Evolutionary conservation across 2,113 vertebrate species (phyloP).

Genomic region (Indicator indicator): DNA sequence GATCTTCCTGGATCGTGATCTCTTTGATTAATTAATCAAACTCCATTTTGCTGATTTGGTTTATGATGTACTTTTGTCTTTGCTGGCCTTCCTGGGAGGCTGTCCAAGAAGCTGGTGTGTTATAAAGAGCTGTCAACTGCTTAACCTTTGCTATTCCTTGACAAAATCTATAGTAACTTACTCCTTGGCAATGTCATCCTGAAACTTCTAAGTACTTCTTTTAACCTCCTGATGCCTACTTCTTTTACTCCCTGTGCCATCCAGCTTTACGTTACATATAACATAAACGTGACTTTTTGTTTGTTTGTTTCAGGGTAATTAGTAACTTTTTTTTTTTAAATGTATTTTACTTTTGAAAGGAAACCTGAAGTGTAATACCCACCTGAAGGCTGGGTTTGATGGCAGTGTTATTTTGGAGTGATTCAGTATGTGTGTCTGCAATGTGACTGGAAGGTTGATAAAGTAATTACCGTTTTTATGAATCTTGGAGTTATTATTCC

Average conservation of each 20-base stretch:
- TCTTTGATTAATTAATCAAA: background rate
- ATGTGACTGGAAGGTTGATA: conserved; percentile 69
- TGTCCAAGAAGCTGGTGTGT: background rate
- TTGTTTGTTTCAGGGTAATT: background rate
- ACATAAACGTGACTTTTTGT: background rate
- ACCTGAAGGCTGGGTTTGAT: conserved; percentile 19
- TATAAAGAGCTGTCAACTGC: background rate
- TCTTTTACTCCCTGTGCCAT: background rate
- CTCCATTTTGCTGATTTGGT: background rate
- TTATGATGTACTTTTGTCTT: background rate
- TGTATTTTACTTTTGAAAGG: too few relatives aligned
- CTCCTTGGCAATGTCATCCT: background rate
- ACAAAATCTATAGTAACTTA: background rate
- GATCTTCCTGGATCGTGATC: background rate
- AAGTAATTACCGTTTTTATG: conserved; percentile 73
- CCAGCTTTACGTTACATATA: fast-evolving
- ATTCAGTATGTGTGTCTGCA: conserved; percentile 49
- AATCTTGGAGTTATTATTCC: conserved; percentile 72
- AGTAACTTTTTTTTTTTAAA: background rate
- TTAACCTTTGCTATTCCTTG: background rate
- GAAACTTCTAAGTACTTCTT: background rate
- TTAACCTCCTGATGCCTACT: background rate
- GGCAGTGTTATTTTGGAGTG: conserved; percentile 37
- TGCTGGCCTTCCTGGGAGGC: conserved; percentile 7
- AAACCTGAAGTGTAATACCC: background rate